Conservation (phyloP, 2,113 vertebrate genomes). For the Columba livia region DNA sequence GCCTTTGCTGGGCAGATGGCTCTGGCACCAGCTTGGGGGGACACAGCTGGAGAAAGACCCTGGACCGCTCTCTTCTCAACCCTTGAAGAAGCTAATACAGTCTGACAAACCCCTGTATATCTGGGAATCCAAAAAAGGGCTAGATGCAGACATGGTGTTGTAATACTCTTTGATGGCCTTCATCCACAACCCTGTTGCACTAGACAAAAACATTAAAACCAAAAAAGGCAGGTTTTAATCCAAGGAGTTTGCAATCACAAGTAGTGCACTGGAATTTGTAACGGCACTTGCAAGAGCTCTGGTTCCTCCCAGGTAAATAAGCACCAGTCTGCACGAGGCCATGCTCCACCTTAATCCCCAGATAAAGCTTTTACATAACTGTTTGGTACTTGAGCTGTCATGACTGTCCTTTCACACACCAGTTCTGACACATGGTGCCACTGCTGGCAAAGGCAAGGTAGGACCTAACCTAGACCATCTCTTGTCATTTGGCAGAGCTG, state of each 20-base stretch:
- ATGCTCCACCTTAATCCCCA: background rate
- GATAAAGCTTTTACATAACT: background rate
- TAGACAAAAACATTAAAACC: background rate
- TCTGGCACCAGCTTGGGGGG: background rate
- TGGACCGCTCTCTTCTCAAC: rapidly evolving
- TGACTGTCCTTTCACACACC: background rate
- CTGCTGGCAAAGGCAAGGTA: background rate
- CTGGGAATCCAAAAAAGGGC: background rate
- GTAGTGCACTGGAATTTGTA: background rate
- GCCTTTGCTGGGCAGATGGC: background rate
- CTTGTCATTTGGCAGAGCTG: background rate
- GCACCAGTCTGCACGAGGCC: background rate
- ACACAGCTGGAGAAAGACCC: background rate
- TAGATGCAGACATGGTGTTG: background rate
- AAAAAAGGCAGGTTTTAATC: background rate
- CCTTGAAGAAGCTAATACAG: background rate
- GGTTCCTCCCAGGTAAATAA: background rate
- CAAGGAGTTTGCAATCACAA: background rate
- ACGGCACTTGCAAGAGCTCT: background rate
- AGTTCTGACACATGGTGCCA: background rate
- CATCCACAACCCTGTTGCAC: background rate
- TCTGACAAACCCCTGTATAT: background rate
- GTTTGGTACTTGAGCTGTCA: rapidly evolving
- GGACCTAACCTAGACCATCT: background rate
- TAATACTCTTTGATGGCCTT: background rate